Conservation (phyloP, 1,140 invertebrate species). For the Ridgeia piscesae region DNA sequence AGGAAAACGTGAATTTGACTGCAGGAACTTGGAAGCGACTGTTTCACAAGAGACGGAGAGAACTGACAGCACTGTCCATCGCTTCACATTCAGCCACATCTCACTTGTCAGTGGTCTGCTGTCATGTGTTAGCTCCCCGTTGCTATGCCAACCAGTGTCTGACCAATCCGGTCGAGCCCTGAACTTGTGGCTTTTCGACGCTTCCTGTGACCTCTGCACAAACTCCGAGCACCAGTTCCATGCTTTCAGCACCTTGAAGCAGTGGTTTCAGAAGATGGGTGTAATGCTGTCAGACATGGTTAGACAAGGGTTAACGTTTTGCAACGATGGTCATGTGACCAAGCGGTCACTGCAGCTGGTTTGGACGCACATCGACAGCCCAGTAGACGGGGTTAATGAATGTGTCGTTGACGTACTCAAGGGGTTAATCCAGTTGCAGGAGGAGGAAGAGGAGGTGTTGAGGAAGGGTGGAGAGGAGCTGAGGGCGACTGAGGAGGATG, state of each 20-base stretch:
- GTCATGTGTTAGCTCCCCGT: not conserved
- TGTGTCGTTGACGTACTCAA: slow-evolving; percentile 14
- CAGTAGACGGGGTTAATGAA: slow-evolving; percentile 19
- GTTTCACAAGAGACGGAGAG: not conserved
- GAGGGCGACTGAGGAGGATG: not conserved
- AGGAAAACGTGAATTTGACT: not conserved
- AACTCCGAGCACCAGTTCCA: slow-evolving; percentile 14
- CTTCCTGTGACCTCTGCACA: not conserved
- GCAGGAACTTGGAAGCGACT: not conserved
- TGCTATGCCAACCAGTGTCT: not conserved
- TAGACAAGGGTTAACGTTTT: not conserved
- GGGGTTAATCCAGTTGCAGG: not conserved
- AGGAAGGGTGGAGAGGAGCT: not conserved
- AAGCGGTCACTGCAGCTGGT: slow-evolving; percentile 9
- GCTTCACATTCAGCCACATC: slow-evolving; percentile 8
- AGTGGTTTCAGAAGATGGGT: not conserved
- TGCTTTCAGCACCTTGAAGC: not conserved
- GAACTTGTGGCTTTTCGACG: slow-evolving; percentile 10
- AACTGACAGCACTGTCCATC: not conserved
- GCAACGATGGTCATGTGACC: not conserved
- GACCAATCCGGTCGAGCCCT: not conserved
- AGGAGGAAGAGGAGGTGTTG: not conserved
- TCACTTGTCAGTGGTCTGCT: slow-evolving; percentile 8
- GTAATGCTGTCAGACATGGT: not conserved
- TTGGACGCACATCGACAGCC: slow-evolving; percentile 19